Percentiles rank a stretch among this genome's conserved stretches.
Conservation (phyloP, 2,888 invertebrate species). For the Chironomus riparius region DNA sequence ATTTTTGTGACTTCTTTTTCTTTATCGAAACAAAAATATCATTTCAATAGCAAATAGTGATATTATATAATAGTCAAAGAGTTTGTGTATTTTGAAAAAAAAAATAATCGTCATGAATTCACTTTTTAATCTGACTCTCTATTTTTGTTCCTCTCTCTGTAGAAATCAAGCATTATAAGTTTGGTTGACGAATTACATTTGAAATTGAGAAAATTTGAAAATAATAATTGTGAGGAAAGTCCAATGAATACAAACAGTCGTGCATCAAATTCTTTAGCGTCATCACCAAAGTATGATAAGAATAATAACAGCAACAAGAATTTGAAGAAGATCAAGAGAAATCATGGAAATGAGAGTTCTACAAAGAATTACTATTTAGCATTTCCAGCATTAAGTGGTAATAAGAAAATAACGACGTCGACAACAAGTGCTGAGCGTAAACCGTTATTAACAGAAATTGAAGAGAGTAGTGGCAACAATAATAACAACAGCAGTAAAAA, state of each 20-base stretch:
- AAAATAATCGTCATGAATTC: slow-evolving; percentile 30
- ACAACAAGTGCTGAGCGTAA: background rate
- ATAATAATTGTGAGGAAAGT: slow-evolving; percentile 31
- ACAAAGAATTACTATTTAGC: slow-evolving; percentile 69
- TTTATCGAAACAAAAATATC: no score
- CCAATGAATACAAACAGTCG: background rate
- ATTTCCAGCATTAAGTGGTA: slow-evolving; percentile 52
- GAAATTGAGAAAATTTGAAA: slow-evolving; percentile 63
- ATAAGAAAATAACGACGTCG: background rate
- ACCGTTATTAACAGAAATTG: background rate
- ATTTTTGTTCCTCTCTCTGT: slow-evolving; percentile 35
- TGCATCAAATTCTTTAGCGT: background rate
- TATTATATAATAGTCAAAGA: no score
- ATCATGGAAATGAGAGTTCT: slow-evolving; percentile 45
- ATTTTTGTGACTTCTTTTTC: no score
- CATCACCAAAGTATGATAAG: slow-evolving; percentile 5
- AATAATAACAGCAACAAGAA: background rate
- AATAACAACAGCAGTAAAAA: background rate
- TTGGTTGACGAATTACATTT: slow-evolving; percentile 75
- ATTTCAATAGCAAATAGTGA: no score
- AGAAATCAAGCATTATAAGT: slow-evolving; percentile 60
- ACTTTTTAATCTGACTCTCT: slow-evolving; percentile 38
- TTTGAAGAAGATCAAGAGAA: slow-evolving; percentile 26
- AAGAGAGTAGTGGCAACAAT: background rate
- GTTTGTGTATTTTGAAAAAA: no score